A percentile compares a stretch with the other conserved stretches of the same genome.
phyloP scores from a whole-genome alignment of 2,113 vertebrate species.

The Phoxinus phoxinus region DNA sequence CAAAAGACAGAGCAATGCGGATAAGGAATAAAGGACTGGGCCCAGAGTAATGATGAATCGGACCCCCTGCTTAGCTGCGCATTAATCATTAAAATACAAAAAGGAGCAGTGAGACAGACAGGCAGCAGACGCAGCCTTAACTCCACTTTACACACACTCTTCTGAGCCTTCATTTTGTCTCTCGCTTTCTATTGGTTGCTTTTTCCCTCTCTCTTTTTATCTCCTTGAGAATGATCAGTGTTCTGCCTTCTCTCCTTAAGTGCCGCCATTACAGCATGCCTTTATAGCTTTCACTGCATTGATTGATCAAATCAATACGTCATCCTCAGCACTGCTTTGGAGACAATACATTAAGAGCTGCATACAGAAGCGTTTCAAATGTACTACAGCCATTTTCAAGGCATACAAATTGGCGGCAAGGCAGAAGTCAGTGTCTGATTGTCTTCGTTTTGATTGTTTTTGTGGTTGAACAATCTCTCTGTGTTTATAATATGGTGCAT shows the following conservation, averaged over 20 bases:
- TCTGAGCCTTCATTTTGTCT: background rate
- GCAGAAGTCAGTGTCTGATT: background rate
- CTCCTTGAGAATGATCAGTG: slow-evolving; percentile 56
- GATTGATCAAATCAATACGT: slow-evolving; percentile 79
- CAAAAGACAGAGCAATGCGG: slow-evolving; percentile 50
- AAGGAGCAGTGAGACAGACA: slow-evolving; percentile 59
- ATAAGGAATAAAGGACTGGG: slow-evolving; percentile 54
- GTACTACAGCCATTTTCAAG: slow-evolving; percentile 24
- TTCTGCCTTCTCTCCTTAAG: slow-evolving; percentile 71
- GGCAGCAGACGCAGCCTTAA: slow-evolving; percentile 62
- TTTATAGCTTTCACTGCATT: slow-evolving; percentile 76
- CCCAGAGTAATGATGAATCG: slow-evolving; percentile 62
- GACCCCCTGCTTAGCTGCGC: slow-evolving; percentile 63
- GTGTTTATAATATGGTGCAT: background rate
- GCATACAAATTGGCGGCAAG: background rate
- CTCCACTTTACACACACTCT: slow-evolving; percentile 53
- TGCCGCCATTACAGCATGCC: slow-evolving; percentile 76
- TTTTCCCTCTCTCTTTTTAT: slow-evolving; percentile 61
- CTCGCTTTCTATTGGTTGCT: slow-evolving; percentile 34
- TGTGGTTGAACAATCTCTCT: background rate
- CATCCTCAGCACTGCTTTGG: slow-evolving; percentile 70
- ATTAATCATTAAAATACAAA: slow-evolving; percentile 76
- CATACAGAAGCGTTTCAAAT: slow-evolving; percentile 58
- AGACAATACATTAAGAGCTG: slow-evolving; percentile 73
- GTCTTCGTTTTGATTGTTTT: slow-evolving; percentile 23